Percentiles rank a stretch among this genome's conserved stretches.
These are phyloP conservation scores for Tetranychus piercei DNA, from an alignment of 2,888 invertebrate genomes.

Conservation along the genomic window DNA sequence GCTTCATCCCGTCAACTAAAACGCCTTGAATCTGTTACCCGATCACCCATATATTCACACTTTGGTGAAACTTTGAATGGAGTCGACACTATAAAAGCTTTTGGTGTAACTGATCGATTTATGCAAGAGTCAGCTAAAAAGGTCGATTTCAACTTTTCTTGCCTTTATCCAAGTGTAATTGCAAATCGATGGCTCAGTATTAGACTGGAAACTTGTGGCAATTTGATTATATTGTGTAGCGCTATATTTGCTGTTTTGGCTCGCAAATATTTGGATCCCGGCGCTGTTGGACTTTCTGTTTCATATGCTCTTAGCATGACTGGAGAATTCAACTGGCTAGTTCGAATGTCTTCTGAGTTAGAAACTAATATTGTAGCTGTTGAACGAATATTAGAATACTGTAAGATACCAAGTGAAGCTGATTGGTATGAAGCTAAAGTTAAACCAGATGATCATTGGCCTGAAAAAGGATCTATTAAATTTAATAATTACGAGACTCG, in stretches of 20 bases:
- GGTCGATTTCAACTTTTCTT: slow-evolving; percentile 79
- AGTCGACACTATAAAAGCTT: slow-evolving; percentile 67
- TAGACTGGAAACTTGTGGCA: slow-evolving; percentile 39
- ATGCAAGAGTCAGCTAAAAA: slow-evolving; percentile 65
- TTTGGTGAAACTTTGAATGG: slow-evolving; percentile 36
- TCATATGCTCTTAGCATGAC: slow-evolving; percentile 34
- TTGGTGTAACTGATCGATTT: slow-evolving; percentile 58
- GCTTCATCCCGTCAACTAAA: slow-evolving; percentile 36
- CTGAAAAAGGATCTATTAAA: slow-evolving; percentile 54
- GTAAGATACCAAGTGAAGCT: slow-evolving; percentile 19
- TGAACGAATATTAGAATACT: slow-evolving; percentile 22
- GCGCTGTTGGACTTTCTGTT: slow-evolving; percentile 45
- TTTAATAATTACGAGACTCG: slow-evolving; percentile 65
- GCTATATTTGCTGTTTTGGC: slow-evolving; percentile 41
- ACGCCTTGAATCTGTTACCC: slow-evolving; percentile 34
- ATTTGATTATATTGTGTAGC: slow-evolving; percentile 40
- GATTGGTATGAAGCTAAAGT: slow-evolving; percentile 32
- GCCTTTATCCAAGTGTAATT: slow-evolving; percentile 35
- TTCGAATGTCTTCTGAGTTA: slow-evolving; percentile 20
- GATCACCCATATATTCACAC: slow-evolving; percentile 37
- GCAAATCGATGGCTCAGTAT: slow-evolving; percentile 35
- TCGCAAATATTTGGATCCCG: slow-evolving; percentile 36
- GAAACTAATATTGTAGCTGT: slow-evolving; percentile 23
- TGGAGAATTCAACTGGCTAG: slow-evolving; percentile 20
- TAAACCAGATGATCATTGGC: slow-evolving; percentile 52